phyloP scores from a whole-genome alignment of 2,113 vertebrate genomes.

The Ceyx melanurus region DNA sequence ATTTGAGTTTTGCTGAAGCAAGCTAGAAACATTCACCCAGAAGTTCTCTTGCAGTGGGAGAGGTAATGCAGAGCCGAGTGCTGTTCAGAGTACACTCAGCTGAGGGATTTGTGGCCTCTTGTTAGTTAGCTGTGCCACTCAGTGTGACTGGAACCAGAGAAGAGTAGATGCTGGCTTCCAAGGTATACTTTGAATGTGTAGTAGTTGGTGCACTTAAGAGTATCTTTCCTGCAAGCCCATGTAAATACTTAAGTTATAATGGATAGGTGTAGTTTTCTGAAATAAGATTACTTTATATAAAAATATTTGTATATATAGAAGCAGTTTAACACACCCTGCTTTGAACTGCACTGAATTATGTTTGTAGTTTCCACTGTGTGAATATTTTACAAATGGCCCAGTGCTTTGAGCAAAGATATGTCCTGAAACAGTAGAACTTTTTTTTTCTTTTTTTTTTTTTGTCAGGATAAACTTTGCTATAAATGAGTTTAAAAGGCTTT shows the following conservation, averaged over 20 bases:
- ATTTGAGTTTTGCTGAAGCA: not conserved
- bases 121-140: not conserved
- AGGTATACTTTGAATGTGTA: not conserved
- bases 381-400: not conserved
- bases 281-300: not conserved
- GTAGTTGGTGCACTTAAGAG: not conserved
- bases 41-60: not conserved
- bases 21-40: not conserved
- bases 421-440: not conserved
- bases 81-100: not conserved
- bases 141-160: not conserved
- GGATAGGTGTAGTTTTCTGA: not conserved
- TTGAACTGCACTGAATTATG: not conserved
- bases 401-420: not conserved
- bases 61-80: not conserved
- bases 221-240: not conserved
- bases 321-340: not conserved
- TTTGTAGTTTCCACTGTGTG: not conserved
- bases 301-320: not conserved
- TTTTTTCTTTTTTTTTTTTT: too few species aligned
- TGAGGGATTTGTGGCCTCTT: not conserved
- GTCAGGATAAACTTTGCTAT: not conserved
- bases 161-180: not conserved
- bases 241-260: not conserved
- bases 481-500: not conserved